Evolutionary conservation across 2,888 invertebrate genomes (phyloP), one percentile per base, ranked within the genome.

Genomic region (Coecobrya sp.): DNA sequence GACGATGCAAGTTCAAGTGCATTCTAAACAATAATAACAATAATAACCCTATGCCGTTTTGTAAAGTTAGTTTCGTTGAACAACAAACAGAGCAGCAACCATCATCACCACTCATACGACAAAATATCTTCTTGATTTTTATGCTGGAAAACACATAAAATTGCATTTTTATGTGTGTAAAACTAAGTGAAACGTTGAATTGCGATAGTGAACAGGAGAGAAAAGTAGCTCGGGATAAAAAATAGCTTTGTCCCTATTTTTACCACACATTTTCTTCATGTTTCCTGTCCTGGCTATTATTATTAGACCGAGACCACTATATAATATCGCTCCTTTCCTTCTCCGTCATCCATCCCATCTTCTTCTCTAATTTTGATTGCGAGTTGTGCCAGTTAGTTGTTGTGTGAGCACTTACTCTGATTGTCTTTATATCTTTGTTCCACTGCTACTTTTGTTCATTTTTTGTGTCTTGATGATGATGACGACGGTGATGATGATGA

Each of bases 1-100:
- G 52, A 52, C 19, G 89, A 52, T 65, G 90, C 76, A 85, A 79
- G 85, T 90, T 90, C 85, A 90, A 90, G 90, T 90, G 79, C 85
- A 90, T 88, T 81, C 81, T 88, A 36, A 76, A 27, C 25, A 68
- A 68, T 36, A 42, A 45, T 36, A 73, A 52, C 52, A 79, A 55
- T 79, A 79, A 79, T 25, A 79, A 25, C 52, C 49, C 2, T 11
- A 59, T 19, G 19, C 59, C 16, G 27, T 49, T 45, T 19, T 10
- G 49, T 73, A 42, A 73, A 42, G 42, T 73, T 36, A 19, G 73
- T n/a, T 1, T n/a, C 4, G 73, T 42, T 36, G 30, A 30, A 68
- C 30, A 19, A 19, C n/a, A 70, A 36, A 36, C 36, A 70, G 13
- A 8, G 16, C 30, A 65, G 65, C 30, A 65, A 25, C 42, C n/a